Base-by-base conservation (phyloP, 2,797 vertebrate genomes). In the Orestias chungarensis region DNA sequence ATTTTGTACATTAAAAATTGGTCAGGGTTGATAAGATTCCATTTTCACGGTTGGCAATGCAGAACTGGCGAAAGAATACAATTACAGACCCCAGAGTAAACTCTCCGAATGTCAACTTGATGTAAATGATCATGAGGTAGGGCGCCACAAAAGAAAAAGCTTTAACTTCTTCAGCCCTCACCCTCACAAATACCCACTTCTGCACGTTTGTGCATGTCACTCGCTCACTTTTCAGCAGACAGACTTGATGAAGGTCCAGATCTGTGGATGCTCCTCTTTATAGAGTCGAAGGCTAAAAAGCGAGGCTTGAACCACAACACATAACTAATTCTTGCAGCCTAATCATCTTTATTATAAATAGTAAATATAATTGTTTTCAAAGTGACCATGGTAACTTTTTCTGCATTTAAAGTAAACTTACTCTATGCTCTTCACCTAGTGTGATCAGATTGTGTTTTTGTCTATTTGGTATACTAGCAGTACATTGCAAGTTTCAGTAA, bases 1-100 rank as follows among this genome's bases (percentile, higher is more conserved):
- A 97, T 98, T 98, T 98, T 97, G 96, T 98, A 98, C 97, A 99
- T 98, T 98, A 98, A 97, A 98, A 98, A 97, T 97, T 96, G 97
- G 97, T 99, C 97, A 98, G 95, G 97, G 97, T 97, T 98, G 97
- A 98, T 98, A 96, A 97, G 96, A 97, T 99, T 99, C 96, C 97
- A 98, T 98, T 99, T 99, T 98, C 97, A 98, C 91, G 97, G 97
- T 98, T 96, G 97, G 96, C 95, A 98, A 98, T 98, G 97, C 97
- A 97, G 96, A 99, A 99, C 97, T 96, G 76, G 95, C 93, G 95
- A 97, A 98, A 99, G 97, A 98, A 99, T 98, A 98, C 97, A 98
- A 98, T 98, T 97, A 99, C 97, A 97, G 96, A 97, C 96, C 96
- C 97, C 96, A 96, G 96, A 96, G 97, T 97, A 97, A 98, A 98